These are phyloP conservation scores for Drosophila subobscura DNA, from an alignment of 1,140 invertebrate species.

Conservation along the genomic window DNA sequence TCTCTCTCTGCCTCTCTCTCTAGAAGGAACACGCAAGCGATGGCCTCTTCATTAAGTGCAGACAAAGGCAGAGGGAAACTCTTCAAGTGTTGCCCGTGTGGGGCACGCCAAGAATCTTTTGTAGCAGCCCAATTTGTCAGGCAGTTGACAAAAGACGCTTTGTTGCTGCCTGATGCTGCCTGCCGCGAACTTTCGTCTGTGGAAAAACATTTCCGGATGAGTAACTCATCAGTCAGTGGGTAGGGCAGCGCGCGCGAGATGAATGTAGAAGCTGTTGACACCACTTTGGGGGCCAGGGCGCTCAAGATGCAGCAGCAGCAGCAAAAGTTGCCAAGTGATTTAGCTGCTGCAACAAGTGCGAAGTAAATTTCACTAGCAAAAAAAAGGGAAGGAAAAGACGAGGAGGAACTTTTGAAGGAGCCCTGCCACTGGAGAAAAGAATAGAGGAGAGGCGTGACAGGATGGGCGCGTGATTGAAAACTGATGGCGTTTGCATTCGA, in stretches of 20 bases:
- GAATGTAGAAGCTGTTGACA: conserved; percentile 67
- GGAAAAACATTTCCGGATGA: conserved; percentile 79
- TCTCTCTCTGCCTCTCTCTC: too few species aligned
- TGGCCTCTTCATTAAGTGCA: too few species aligned
- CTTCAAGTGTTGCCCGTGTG: neutral
- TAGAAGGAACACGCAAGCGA: too few species aligned
- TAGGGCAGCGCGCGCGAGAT: neutral
- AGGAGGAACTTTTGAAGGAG: neutral
- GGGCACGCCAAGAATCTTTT: conserved; percentile 27
- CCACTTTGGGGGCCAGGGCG: conserved; percentile 72
- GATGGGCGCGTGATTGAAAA: conserved; percentile 71
- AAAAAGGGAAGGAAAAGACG: neutral
- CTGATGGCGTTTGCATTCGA: conserved; percentile 72
- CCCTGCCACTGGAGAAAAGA: too few species aligned
- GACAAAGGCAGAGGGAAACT: conserved; percentile 2
- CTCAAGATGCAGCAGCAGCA: conserved; percentile 56
- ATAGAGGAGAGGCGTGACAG: conserved; percentile 24
- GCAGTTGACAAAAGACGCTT: conserved; percentile 70
- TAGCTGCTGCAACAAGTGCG: conserved; percentile 71
- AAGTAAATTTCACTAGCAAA: conserved; percentile 47
- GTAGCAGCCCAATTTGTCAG: conserved; percentile 72
- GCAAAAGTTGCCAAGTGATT: conserved; percentile 79
- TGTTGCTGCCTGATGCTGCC: conserved; percentile 49
- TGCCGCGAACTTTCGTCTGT: conserved; percentile 40
- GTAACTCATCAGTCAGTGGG: conserved; percentile 74